Conservation (phyloP, 2,888 invertebrate species). For the Alloscopus bannaensis region DNA sequence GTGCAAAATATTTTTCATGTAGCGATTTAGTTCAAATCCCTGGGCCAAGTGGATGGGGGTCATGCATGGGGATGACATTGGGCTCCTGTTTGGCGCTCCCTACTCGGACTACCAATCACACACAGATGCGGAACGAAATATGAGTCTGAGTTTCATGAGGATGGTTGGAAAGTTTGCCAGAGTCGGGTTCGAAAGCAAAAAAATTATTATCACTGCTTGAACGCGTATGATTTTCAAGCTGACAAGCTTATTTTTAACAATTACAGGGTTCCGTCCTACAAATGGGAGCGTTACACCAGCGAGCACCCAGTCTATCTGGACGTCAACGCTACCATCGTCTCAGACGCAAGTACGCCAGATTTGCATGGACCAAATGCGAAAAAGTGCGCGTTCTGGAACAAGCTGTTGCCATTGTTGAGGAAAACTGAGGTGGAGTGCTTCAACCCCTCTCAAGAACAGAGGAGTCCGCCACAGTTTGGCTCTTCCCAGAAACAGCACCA, state of each 20-base stretch:
- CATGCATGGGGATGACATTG: conserved; percentile 67
- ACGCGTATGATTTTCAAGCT: background rate
- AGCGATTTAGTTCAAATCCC: conserved; percentile 61
- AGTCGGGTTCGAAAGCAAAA: conserved; percentile 55
- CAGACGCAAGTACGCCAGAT: conserved; percentile 32
- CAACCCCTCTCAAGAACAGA: background rate
- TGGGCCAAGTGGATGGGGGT: conserved; percentile 69
- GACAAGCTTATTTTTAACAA: background rate
- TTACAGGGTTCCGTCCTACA: conserved; percentile 53
- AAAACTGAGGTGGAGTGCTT: background rate
- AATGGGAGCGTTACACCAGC: conserved; percentile 62
- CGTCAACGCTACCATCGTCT: conserved; percentile 57
- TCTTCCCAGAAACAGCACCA: background rate
- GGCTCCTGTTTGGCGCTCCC: conserved; percentile 59
- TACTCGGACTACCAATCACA: background rate
- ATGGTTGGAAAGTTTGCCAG: conserved; percentile 61
- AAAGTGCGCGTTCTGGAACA: conserved; percentile 66
- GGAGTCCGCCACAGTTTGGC: background rate
- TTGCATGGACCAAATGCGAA: conserved; percentile 49
- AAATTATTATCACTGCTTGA: background rate
- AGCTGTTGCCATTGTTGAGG: conserved; percentile 41
- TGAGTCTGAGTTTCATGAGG: conserved; percentile 49
- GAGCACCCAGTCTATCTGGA: conserved; percentile 58
- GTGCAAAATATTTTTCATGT: background rate
- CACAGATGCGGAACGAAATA: conserved; percentile 39